phyloP scores from a whole-genome alignment of 2,113 vertebrate genomes.

The Oncorhynchus tshawytscha region DNA sequence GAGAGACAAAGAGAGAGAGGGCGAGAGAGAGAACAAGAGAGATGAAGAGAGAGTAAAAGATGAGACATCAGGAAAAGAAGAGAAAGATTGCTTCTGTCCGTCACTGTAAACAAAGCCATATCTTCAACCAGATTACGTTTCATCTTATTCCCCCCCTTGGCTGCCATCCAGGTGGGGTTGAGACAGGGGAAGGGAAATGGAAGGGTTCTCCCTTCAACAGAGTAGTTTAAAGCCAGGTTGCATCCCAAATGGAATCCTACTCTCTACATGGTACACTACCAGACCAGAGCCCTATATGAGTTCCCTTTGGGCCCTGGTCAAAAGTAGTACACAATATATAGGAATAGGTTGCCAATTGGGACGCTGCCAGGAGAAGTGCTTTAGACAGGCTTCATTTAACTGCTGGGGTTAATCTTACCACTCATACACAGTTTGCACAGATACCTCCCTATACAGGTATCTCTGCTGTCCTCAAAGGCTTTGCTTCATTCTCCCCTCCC shows the following conservation, averaged over 20 bases:
- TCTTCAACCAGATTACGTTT: slow-evolving; percentile 75
- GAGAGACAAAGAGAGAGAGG: no score
- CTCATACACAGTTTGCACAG: slow-evolving; percentile 39
- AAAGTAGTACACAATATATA: no score
- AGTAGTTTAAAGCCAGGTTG: neutral
- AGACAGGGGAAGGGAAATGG: slow-evolving; percentile 13
- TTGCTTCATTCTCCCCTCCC: slow-evolving; percentile 43
- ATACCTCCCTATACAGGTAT: neutral
- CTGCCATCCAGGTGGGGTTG: slow-evolving; percentile 57
- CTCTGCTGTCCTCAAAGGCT: slow-evolving; percentile 64
- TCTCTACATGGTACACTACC: no score
- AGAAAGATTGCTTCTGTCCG: slow-evolving; percentile 52
- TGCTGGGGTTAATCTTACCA: slow-evolving; percentile 72
- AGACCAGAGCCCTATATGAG: no score
- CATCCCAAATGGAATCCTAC: no score
- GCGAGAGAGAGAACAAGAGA: no score
- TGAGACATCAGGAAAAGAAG: neutral
- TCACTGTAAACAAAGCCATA: slow-evolving; percentile 68
- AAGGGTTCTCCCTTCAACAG: slow-evolving; percentile 14
- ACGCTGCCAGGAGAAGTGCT: slow-evolving; percentile 48
- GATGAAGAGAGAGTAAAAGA: neutral
- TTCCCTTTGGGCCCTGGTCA: no score
- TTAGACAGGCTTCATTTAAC: slow-evolving; percentile 78
- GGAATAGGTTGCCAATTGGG: no score
- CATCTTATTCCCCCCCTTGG: slow-evolving; percentile 66